Percentiles rank a stretch among this genome's conserved stretches.
Conservation (phyloP, 2,797 vertebrate species). For the Myotis myotis region DNA sequence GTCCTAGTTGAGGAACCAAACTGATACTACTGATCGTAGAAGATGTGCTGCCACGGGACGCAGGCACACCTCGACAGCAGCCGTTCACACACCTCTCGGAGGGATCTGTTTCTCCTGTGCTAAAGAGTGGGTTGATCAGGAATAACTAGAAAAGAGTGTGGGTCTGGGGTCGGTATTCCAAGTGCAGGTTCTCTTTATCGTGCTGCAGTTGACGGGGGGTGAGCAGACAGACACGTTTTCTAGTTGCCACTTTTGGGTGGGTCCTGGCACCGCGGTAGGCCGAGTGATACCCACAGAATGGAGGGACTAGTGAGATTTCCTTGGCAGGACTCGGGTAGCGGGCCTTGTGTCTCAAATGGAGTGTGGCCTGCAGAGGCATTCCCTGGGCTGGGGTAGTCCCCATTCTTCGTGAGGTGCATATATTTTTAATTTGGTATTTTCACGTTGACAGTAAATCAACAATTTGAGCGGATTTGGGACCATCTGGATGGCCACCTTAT, state of each 20-base stretch:
- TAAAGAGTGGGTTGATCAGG: not conserved
- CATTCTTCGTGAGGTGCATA: not conserved
- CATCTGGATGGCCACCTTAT: not conserved
- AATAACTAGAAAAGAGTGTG: not conserved
- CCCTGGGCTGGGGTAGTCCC: not conserved
- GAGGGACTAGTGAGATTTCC: not conserved
- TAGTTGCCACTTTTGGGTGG: not conserved
- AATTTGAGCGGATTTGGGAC: not conserved
- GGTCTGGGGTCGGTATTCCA: too few species aligned
- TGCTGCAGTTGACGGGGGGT: not conserved
- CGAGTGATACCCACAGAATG: not conserved
- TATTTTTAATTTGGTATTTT: not conserved
- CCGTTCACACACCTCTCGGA: not conserved
- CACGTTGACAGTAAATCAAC: not conserved
- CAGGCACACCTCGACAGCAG: not conserved
- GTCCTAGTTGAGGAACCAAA: not conserved
- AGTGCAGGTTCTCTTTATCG: not conserved
- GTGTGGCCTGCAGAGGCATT: not conserved
- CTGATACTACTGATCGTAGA: not conserved
- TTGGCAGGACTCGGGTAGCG: not conserved
- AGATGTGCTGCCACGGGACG: not conserved
- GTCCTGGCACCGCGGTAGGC: fast-evolving
- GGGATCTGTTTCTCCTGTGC: not conserved
- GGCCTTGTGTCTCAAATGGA: not conserved
- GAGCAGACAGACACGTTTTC: not conserved